Evolutionary conservation across 2,888 invertebrate genomes (phyloP), one percentile per base, ranked within the genome.

Genomic region (Dryobotodes eremita): DNA sequence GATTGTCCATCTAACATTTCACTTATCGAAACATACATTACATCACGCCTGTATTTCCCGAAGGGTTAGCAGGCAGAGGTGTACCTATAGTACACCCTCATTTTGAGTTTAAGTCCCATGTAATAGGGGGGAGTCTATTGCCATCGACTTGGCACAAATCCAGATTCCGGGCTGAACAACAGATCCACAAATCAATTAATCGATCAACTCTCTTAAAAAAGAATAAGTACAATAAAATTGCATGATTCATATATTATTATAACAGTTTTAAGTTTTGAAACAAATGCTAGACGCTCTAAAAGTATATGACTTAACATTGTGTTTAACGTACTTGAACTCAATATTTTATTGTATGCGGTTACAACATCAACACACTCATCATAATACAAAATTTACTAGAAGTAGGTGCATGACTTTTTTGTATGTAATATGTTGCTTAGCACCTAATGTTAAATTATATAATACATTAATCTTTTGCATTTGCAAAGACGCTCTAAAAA

Each of bases 271-370:
- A 68, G 66, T 82, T 80, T 57, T 62, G 46, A 62, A 85, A 85
- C 57, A 26, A 69, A 81, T n/a, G 31, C 10, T 0, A 31, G 31
- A 65, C 64, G 59, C 23, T 86, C 42, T 71, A 48, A 42, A 61
- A 69, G 61, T 71, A 68, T 42, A 72, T 77, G 69, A 69, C n/a
- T 72, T 77, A 71, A 86, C 68, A 57, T 13, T 53, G 57, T 42
- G 55, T n/a, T 17, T 26, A 50, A 55, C 71, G 74, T 55, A 64
- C 84, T 86, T 84, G 84, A 86, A 78, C 86, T 83, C 20, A 31
- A 78, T 84, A 83, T 83, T 69, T 69, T 65, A 69, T 86, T 73
- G 7, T 73, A 70, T 86, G 84, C 78, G 86, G 86, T 86, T 74
- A 46, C 74, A 68, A 71, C 36, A 66, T 6, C 20, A n/a, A 55